A percentile compares a stretch with the other conserved stretches of the same genome.
Conservation (phyloP, 2,888 invertebrate species). For the Thyatira batis region DNA sequence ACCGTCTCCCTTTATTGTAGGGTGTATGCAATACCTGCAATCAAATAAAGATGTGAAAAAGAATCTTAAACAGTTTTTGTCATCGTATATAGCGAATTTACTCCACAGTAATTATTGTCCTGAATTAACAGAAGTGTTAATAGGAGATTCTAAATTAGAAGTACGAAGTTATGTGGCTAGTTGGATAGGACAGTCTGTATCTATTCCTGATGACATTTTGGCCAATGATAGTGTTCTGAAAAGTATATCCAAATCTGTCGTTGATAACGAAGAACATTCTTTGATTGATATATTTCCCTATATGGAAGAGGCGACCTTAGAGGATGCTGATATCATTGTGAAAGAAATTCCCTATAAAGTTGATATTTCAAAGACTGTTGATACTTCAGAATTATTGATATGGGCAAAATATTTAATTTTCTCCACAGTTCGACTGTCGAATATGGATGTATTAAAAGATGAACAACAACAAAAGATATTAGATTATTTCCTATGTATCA, state of each 20-base stretch:
- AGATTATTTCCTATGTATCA: constrained; percentile 55
- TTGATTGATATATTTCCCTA: constrained; percentile 57
- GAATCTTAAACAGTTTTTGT: constrained; percentile 62
- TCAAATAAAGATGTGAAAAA: constrained; percentile 60
- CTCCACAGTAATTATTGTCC: constrained; percentile 83
- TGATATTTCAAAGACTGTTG: constrained; percentile 36
- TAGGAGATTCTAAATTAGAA: constrained; percentile 72
- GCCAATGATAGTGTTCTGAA: constrained; percentile 53
- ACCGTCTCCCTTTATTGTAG: constrained; percentile 70
- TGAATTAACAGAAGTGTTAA: constrained; percentile 72
- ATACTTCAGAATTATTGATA: constrained; percentile 62
- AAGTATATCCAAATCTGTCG: constrained; percentile 67
- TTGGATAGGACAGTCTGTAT: constrained; percentile 68
- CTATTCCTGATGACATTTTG: constrained; percentile 52
- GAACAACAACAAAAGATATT: constrained; percentile 50
- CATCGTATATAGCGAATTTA: constrained; percentile 77
- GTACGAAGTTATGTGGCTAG: constrained; percentile 74
- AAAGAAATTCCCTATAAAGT: constrained; percentile 48
- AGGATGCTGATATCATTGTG: constrained; percentile 45
- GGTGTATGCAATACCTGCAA: constrained; percentile 65
- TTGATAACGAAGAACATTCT: constrained; percentile 52
- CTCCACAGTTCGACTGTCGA: constrained; percentile 59
- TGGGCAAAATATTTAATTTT: constrained; percentile 73
- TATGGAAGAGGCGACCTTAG: constrained; percentile 39
- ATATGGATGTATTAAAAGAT: constrained; percentile 50